Conservation (phyloP, 2,888 invertebrate species). For the Alloplasta piceator region DNA sequence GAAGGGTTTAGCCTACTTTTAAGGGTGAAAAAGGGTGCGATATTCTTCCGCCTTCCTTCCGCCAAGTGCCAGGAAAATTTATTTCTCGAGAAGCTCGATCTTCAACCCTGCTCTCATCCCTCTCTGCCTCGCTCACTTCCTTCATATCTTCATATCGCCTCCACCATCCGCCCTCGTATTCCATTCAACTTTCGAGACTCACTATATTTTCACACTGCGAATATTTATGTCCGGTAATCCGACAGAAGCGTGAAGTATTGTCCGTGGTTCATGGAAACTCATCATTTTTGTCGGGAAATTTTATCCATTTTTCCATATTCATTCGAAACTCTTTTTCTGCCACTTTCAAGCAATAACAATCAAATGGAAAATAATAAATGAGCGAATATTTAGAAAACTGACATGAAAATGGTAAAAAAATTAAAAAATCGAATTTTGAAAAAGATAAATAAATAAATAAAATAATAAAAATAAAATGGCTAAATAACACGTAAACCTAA, state of each 20-base stretch:
- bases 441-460: too few species aligned
- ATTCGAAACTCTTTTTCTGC: too few species aligned
- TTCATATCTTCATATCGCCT: conserved; percentile 19
- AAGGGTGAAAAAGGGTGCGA: conserved; percentile 41
- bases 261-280: conserved; percentile 19
- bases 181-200: conserved; percentile 43
- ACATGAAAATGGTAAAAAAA: too few species aligned
- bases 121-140: conserved; percentile 22
- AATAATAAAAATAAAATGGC: too few species aligned
- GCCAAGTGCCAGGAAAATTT: conserved; percentile 50
- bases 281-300: not conserved
- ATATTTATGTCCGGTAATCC: conserved; percentile 52
- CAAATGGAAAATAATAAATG: too few species aligned
- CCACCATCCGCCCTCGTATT: conserved; percentile 5
- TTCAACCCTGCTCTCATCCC: conserved; percentile 7
- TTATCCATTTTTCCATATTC: conserved; percentile 14
- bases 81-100: conserved; percentile 52
- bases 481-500: too few species aligned
- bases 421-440: too few species aligned
- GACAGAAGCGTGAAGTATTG: conserved; percentile 38
- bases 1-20: too few species aligned
- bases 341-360: too few species aligned
- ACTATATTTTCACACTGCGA: conserved; percentile 15
- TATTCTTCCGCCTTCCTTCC: conserved; percentile 48
- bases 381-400: too few species aligned